Evolutionary conservation across 2,113 vertebrate genomes (phyloP).

Genomic region (Progne subis): DNA sequence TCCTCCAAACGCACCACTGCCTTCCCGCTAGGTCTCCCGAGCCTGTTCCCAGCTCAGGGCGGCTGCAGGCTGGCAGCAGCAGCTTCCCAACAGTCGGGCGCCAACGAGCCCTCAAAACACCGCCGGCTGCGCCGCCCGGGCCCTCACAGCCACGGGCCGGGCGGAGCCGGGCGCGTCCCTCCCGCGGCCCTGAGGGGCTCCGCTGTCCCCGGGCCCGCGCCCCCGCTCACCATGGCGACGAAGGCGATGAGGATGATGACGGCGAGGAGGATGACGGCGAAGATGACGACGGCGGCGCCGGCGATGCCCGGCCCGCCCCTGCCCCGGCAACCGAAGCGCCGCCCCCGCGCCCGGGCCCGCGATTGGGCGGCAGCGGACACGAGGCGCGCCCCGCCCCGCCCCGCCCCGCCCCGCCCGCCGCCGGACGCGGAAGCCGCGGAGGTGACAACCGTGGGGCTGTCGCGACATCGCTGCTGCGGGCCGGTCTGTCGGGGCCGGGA

Average conservation of each 20-base stretch:
- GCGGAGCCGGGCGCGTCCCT: neutral
- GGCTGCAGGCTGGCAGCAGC: accelerated
- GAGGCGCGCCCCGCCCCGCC: accelerated
- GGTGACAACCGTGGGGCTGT: accelerated
- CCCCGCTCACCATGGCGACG: slow-evolving; percentile 35
- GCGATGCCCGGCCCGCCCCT: too few relatives aligned
- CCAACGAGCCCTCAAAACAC: accelerated
- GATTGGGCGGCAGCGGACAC: neutral
- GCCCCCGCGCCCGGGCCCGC: too few relatives aligned
- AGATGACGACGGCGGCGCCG: too few relatives aligned
- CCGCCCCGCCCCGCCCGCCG: neutral
- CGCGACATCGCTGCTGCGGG: neutral
- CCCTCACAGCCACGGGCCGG: neutral
- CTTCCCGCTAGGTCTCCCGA: neutral
- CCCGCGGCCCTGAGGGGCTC: neutral
- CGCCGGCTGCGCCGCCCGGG: accelerated
- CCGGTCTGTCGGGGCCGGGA: neutral
- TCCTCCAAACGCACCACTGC: neutral
- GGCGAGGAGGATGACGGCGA: too few relatives aligned
- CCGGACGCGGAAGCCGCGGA: neutral
- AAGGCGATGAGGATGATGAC: accelerated
- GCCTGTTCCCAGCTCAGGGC: accelerated
- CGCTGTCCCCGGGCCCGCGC: neutral
- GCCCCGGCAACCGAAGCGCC: too few relatives aligned
- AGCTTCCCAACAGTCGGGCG: neutral